A percentile compares a stretch with the other conserved stretches of the same genome.
Evolutionary conservation across 2,888 invertebrate species (phyloP).

Genomic region (Drosophila paramelanica): DNA sequence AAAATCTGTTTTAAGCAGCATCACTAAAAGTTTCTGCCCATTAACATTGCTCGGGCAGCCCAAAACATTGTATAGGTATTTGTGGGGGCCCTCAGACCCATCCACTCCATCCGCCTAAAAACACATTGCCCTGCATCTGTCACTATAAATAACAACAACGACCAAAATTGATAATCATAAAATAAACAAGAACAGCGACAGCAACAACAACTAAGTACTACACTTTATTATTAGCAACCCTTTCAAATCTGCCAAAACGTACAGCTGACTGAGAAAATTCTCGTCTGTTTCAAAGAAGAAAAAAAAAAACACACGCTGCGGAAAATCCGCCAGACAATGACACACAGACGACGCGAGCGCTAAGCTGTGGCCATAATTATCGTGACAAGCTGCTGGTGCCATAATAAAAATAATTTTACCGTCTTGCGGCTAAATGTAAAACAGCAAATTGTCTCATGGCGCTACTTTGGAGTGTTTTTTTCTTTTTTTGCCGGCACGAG

Average conservation of each 20-base stretch:
- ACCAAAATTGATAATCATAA: conserved; percentile 66
- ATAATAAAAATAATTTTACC: conserved; percentile 60
- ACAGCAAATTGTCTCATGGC: conserved; percentile 31
- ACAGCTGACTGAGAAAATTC: conserved; percentile 30
- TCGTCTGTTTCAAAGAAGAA: conserved; percentile 24
- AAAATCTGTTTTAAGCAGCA: conserved; percentile 29
- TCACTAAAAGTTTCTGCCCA: conserved; percentile 55
- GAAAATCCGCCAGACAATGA: conserved; percentile 44
- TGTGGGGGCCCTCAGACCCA: not conserved
- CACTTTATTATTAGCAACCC: conserved; percentile 65
- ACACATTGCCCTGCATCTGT: conserved; percentile 76
- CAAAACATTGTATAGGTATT: conserved; percentile 31
- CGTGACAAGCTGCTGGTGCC: conserved; percentile 50
- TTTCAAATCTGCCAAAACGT: conserved; percentile 49
- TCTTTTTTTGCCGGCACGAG: conserved; percentile 45
- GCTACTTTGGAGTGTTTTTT: conserved; percentile 9
- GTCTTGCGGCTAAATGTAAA: conserved; percentile 30
- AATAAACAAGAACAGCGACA: conserved; percentile 43
- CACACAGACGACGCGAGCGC: conserved; percentile 22
- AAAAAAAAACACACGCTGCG: conserved; percentile 23
- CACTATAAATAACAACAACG: conserved; percentile 66
- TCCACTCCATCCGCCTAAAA: conserved; percentile 10
- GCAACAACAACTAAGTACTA: conserved; percentile 23
- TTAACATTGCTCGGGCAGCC: conserved; percentile 49
- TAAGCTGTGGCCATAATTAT: conserved; percentile 62